Evolutionary conservation across 2,113 vertebrate species (phyloP).

Genomic region (Nothocercus julius): DNA sequence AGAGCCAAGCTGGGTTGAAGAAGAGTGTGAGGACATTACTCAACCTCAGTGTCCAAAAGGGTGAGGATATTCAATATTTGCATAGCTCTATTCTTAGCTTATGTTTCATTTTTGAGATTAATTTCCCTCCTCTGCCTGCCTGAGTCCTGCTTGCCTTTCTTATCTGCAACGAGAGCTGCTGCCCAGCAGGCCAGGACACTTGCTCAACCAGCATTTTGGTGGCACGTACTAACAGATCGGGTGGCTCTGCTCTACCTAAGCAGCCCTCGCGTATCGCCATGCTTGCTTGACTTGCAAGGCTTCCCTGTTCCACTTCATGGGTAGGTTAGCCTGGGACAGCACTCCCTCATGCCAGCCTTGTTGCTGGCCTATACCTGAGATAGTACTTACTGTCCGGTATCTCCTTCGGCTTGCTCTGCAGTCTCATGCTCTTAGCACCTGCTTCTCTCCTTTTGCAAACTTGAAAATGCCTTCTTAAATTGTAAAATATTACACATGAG

Average conservation of each 20-base stretch:
- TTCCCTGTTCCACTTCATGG: background rate
- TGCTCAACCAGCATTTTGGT: background rate
- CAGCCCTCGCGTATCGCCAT: background rate
- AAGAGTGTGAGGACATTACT: conserved; percentile 75
- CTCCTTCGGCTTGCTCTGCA: background rate
- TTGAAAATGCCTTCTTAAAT: background rate
- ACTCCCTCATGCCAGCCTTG: background rate
- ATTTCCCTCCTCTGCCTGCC: background rate
- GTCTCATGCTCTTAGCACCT: background rate
- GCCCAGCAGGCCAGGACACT: background rate
- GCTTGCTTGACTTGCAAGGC: background rate
- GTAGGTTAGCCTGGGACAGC: background rate
- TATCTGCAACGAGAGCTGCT: background rate
- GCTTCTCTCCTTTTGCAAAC: background rate
- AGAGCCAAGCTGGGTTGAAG: conserved; percentile 81
- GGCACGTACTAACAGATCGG: background rate
- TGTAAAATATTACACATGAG: background rate
- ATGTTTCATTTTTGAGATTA: background rate
- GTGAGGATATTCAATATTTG: conserved; percentile 71
- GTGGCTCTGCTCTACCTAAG: background rate
- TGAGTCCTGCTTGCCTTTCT: background rate
- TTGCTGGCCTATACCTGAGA: background rate
- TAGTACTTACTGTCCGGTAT: background rate
- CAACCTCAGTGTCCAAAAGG: conserved; percentile 79
- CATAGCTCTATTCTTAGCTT: conserved; percentile 44